A percentile compares a stretch with the other conserved stretches of the same genome.
phyloP scores from a whole-genome alignment of 35 echinoderm and acorn worm species.

The Apostichopus parvimensis region DNA sequence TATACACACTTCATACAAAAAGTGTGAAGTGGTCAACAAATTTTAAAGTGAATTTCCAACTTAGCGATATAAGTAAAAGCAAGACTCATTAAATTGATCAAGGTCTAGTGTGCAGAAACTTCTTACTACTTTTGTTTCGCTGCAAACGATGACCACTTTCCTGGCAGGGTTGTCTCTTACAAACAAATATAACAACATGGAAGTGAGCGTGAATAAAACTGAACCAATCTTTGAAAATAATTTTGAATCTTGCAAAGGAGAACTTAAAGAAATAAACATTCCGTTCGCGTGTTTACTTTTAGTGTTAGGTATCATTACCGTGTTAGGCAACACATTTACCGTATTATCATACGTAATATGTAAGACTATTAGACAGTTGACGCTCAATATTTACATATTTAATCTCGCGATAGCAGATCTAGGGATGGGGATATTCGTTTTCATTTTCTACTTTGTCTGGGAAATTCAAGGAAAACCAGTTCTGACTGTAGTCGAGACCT shows the following conservation, averaged over 20 bases:
- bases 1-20: no score
- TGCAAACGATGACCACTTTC: no score
- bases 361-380: slow-evolving; percentile 19
- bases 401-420: slow-evolving; percentile 44
- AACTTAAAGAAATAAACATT: background rate
- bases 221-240: background rate
- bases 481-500: background rate
- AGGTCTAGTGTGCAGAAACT: no score
- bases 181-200: no score
- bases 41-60: no score
- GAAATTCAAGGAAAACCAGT: background rate
- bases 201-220: background rate
- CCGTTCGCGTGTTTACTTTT: background rate
- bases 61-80: no score
- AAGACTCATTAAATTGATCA: no score
- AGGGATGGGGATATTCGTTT: slow-evolving; percentile 19
- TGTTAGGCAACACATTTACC: slow-evolving; percentile 9
- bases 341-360: slow-evolving; percentile 8
- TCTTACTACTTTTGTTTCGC: no score
- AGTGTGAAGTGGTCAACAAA: no score
- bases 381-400: slow-evolving; percentile 44
- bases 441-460: slow-evolving; percentile 6
- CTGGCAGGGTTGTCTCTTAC: no score
- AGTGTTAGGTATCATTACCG: background rate
- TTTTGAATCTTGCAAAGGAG: slow-evolving; percentile 4